Evolutionary conservation across 2,113 vertebrate genomes (phyloP).

Genomic region (Halichoeres trimaculatus): DNA sequence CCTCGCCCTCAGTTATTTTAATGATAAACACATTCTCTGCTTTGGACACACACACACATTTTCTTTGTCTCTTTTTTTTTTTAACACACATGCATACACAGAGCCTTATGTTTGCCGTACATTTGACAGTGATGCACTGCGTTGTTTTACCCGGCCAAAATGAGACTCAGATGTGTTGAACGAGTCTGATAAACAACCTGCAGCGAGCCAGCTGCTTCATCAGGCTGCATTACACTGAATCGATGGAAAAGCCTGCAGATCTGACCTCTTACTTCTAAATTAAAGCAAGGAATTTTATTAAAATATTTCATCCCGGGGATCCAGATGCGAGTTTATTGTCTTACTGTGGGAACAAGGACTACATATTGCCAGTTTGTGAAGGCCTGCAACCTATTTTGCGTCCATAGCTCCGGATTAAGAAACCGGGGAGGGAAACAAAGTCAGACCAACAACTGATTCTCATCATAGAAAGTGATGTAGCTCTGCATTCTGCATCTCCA

Average conservation of each 20-base stretch:
- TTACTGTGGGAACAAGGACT: constrained; percentile 32
- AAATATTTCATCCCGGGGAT: constrained; percentile 34
- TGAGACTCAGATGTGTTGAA: constrained; percentile 75
- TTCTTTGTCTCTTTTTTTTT: background rate
- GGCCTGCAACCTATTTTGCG: constrained; percentile 53
- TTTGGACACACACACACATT: constrained; percentile 20
- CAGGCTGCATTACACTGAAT: constrained; percentile 42
- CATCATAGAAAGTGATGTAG: constrained; percentile 30
- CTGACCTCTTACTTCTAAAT: constrained; percentile 44
- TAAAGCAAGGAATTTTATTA: constrained; percentile 37
- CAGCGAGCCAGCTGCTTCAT: constrained; percentile 60
- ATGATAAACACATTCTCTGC: constrained; percentile 77
- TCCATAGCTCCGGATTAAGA: constrained; percentile 2
- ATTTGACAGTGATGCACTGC: constrained; percentile 70
- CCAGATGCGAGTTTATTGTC: constrained; percentile 34
- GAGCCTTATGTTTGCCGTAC: constrained; percentile 63
- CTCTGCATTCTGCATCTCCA: constrained; percentile 38
- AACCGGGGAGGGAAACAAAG: constrained; percentile 37
- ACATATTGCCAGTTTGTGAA: constrained; percentile 36
- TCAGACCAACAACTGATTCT: constrained; percentile 42
- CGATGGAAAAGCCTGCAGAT: constrained; percentile 43
- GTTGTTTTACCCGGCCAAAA: constrained; percentile 71
- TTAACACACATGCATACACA: constrained; percentile 21
- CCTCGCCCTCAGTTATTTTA: constrained; percentile 72
- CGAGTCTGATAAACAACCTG: constrained; percentile 71